phyloP scores from a whole-genome alignment of 2,797 vertebrate genomes.

The Sebastes itinus region DNA sequence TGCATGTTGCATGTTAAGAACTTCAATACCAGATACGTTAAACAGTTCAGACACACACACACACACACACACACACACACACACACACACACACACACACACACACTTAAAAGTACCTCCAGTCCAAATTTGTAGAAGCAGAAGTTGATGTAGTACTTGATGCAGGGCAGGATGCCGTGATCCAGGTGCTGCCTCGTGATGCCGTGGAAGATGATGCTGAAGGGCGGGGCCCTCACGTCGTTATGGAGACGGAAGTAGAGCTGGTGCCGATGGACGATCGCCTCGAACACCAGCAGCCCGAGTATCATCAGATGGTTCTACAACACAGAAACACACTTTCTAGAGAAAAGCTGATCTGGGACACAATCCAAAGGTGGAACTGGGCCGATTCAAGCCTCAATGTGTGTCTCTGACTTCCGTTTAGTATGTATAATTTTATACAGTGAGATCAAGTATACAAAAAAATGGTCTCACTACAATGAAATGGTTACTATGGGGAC shows the following conservation, averaged over 20 bases:
- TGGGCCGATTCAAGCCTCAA: background rate
- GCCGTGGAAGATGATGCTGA: conserved; percentile 71
- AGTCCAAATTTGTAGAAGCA: conserved; percentile 85
- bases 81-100: background rate
- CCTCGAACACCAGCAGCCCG: conserved; percentile 79
- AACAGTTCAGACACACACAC: background rate
- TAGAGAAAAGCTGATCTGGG: background rate
- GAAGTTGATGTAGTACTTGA: conserved; percentile 84
- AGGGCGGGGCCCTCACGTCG: conserved; percentile 66
- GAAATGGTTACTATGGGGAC: too few relatives aligned
- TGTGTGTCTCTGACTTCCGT: background rate
- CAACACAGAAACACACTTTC: background rate
- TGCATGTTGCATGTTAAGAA: background rate
- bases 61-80: background rate
- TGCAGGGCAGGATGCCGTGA: conserved; percentile 65
- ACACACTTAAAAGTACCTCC: conserved; percentile 69
- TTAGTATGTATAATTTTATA: too few relatives aligned
- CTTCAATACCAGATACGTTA: background rate
- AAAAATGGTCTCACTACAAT: too few relatives aligned
- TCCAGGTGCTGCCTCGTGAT: conserved; percentile 76
- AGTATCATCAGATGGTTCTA: conserved; percentile 81
- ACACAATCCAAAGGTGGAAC: background rate
- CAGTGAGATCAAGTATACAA: too few relatives aligned
- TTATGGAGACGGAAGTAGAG: conserved; percentile 72
- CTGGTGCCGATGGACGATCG: conserved; percentile 76